Conservation (phyloP, 2,797 vertebrate species). For the Anas acuta region DNA sequence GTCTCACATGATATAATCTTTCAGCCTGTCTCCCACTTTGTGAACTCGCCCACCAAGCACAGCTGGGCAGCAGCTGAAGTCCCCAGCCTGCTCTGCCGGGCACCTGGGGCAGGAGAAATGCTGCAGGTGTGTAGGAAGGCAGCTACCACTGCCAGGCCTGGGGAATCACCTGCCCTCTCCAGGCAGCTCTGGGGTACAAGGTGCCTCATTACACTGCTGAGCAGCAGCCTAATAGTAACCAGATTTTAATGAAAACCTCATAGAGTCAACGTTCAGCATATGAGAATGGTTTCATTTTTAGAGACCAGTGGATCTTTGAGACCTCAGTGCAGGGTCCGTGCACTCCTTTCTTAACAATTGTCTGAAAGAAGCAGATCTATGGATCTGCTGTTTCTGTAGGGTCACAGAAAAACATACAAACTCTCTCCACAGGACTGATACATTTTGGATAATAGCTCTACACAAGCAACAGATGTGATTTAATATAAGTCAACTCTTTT, state of each 20-base stretch:
- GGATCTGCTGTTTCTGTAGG: background rate
- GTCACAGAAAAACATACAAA: background rate
- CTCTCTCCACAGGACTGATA: conserved; percentile 14
- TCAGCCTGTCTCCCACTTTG: background rate
- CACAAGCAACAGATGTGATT: conserved; percentile 34
- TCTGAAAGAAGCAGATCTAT: background rate
- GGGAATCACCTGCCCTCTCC: too few species aligned
- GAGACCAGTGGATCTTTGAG: background rate
- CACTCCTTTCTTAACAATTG: background rate
- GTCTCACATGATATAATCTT: background rate
- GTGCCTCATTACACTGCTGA: rapidly evolving
- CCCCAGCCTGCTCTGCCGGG: background rate
- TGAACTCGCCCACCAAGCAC: background rate
- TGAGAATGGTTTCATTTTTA: background rate
- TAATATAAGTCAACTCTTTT: conserved; percentile 39
- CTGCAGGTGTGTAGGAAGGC: too few species aligned
- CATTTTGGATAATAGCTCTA: conserved; percentile 6
- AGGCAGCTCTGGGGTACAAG: background rate
- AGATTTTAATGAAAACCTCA: background rate
- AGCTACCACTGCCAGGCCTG: too few species aligned
- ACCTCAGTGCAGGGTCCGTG: background rate
- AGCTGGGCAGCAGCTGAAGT: background rate
- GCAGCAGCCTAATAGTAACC: background rate
- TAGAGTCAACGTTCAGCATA: background rate
- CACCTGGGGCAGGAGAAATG: too few species aligned